Conservation (phyloP, 2,888 invertebrate genomes). For the Meloe dianella region DNA sequence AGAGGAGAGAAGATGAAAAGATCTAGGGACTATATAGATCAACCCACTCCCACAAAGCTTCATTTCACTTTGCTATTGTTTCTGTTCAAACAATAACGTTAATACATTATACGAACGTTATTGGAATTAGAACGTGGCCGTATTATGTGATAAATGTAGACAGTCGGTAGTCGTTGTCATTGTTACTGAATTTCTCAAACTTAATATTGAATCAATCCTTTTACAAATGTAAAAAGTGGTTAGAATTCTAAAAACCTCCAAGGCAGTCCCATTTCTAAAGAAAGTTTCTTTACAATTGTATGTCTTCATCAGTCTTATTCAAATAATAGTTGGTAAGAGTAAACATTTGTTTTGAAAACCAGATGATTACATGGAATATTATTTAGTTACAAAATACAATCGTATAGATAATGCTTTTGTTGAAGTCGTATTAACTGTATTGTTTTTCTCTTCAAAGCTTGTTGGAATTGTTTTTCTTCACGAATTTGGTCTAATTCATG, state of each 20-base stretch:
- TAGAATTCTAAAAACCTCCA: conserved; percentile 26
- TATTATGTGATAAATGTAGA: conserved; percentile 2
- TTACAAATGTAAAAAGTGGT: conserved; percentile 3
- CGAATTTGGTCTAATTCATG: background rate
- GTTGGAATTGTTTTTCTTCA: too few species aligned
- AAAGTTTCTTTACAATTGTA: conserved; percentile 11
- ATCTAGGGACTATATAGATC: background rate
- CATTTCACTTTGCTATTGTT: conserved; percentile 20
- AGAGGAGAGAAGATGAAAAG: conserved; percentile 23
- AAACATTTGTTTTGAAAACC: background rate
- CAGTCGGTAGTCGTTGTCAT: background rate
- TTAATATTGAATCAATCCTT: conserved; percentile 31
- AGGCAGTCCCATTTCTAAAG: conserved; percentile 15
- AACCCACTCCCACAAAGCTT: background rate
- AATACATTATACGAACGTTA: conserved; percentile 24
- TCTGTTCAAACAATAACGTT: conserved; percentile 28
- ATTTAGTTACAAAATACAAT: background rate
- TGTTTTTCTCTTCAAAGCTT: too few species aligned
- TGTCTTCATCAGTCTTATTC: conserved; percentile 20
- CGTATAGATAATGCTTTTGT: background rate
- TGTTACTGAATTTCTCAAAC: conserved; percentile 29
- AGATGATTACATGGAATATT: background rate
- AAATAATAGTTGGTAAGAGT: conserved; percentile 17
- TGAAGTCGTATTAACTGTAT: background rate
- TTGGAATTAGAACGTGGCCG: conserved; percentile 22